Conservation (phyloP, 2,797 vertebrate species). For the Coregonus sp. region DNA sequence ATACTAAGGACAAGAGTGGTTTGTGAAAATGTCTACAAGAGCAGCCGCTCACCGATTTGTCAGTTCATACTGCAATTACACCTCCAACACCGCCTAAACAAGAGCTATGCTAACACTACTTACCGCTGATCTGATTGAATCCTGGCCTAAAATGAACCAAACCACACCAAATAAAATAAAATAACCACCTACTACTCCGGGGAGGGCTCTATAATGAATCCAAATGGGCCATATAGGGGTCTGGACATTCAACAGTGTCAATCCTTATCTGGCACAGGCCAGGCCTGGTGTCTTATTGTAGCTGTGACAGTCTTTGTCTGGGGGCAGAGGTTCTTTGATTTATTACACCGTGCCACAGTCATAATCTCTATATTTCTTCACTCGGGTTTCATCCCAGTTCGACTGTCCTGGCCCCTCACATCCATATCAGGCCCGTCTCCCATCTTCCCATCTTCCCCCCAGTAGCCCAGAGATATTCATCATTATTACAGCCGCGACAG, state of each 20-base stretch:
- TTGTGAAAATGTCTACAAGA: too few relatives aligned
- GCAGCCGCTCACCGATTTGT: too few relatives aligned
- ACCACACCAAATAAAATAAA: neutral
- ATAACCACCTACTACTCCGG: neutral
- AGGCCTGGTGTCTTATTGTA: constrained; percentile 12
- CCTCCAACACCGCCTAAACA: too few relatives aligned
- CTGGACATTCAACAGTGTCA: too few relatives aligned
- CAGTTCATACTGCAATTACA: too few relatives aligned
- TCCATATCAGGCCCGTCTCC: constrained; percentile 61
- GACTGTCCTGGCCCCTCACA: constrained; percentile 32
- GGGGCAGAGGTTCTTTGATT: constrained; percentile 56
- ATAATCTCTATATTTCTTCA: constrained; percentile 59
- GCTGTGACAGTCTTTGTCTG: constrained; percentile 40
- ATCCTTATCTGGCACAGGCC: too few relatives aligned
- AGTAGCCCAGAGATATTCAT: constrained; percentile 71
- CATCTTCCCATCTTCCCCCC: constrained; percentile 53
- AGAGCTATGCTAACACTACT: too few relatives aligned
- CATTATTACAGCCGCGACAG: constrained; percentile 76
- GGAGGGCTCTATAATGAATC: neutral
- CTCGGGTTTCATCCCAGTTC: constrained; percentile 57
- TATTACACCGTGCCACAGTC: constrained; percentile 50
- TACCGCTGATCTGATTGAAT: too few relatives aligned
- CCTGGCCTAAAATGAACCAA: neutral
- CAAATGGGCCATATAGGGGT: neutral
- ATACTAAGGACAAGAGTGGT: too few relatives aligned